A percentile compares a stretch with the other conserved stretches of the same genome.
These are phyloP conservation scores for Macrobrachium nipponense DNA, from an alignment of 1,140 invertebrate genomes.

Conservation along the genomic window DNA sequence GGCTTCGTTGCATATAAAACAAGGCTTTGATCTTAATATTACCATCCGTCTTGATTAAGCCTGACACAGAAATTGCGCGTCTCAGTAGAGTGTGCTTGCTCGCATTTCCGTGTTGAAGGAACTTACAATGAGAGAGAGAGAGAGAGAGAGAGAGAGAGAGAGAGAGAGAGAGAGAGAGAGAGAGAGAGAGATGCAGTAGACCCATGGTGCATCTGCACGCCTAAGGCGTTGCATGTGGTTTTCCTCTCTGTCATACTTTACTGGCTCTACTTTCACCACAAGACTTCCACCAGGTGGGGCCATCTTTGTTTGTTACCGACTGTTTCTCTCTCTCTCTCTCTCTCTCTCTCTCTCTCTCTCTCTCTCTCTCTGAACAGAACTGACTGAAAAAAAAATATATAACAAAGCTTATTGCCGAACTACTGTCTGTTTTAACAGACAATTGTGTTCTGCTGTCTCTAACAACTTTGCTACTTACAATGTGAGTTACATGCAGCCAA, in stretches of 20 bases:
- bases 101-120: not conserved
- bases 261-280: too few relatives aligned
- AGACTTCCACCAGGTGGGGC: too few relatives aligned
- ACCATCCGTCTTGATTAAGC: too few relatives aligned
- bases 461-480: too few relatives aligned
- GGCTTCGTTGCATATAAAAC: too few relatives aligned
- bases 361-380: not conserved
- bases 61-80: not conserved
- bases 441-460: too few relatives aligned
- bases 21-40: too few relatives aligned
- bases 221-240: too few relatives aligned
- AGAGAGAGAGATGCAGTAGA: not conserved
- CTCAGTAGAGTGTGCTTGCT: not conserved
- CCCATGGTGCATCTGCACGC: too few relatives aligned
- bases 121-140: not conserved
- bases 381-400: not conserved
- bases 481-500: too few relatives aligned
- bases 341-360: conserved; percentile 18
- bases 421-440: too few relatives aligned
- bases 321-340: conserved; percentile 15
- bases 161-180: conserved; percentile 21
- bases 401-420: not conserved
- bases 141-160: conserved; percentile 29
- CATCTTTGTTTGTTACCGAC: not conserved
- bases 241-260: too few relatives aligned